phyloP scores from a whole-genome alignment of 1,140 invertebrate species.

The Trichoplusia ni region DNA sequence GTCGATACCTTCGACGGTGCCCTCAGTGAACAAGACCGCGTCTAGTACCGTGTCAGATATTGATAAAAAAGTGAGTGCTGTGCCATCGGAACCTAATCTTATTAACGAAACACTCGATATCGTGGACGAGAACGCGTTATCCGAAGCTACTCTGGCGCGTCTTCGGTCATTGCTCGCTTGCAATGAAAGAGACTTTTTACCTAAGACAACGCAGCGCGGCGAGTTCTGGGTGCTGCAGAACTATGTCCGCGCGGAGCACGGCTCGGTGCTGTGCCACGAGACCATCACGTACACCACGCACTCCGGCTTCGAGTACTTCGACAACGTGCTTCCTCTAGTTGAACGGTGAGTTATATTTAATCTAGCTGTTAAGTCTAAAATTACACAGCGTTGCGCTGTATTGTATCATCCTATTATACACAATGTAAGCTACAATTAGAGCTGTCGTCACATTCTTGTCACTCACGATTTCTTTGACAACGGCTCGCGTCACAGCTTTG shows the following conservation, averaged over 20 bases:
- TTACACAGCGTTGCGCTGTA: not conserved
- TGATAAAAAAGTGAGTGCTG: conserved; percentile 60
- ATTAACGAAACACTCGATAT: conserved; percentile 65
- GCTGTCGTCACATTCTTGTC: conserved; percentile 9
- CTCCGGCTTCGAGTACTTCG: conserved; percentile 94
- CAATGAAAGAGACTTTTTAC: conserved; percentile 84
- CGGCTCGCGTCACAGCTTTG: not conserved
- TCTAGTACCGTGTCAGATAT: conserved; percentile 68
- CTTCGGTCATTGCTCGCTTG: conserved; percentile 82
- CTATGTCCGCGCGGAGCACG: conserved; percentile 87
- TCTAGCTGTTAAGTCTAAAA: not conserved
- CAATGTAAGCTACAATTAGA: conserved; percentile 7
- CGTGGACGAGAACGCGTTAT: conserved; percentile 70
- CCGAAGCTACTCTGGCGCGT: conserved; percentile 57
- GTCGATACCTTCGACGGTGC: conserved; percentile 54
- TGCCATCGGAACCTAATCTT: conserved; percentile 56
- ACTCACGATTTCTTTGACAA: conserved; percentile 20
- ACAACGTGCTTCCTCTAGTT: conserved; percentile 92
- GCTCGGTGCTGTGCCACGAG: conserved; percentile 87
- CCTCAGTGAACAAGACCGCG: conserved; percentile 68
- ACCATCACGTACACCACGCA: conserved; percentile 96
- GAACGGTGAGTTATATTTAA: conserved; percentile 80
- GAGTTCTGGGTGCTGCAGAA: conserved; percentile 96
- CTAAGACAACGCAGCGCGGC: conserved; percentile 88
- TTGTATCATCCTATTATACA: not conserved